Percentiles rank a stretch among this genome's conserved stretches.
phyloP scores from a whole-genome alignment of 2,113 vertebrate genomes.

The Stomatorhinus ivindoensis region DNA sequence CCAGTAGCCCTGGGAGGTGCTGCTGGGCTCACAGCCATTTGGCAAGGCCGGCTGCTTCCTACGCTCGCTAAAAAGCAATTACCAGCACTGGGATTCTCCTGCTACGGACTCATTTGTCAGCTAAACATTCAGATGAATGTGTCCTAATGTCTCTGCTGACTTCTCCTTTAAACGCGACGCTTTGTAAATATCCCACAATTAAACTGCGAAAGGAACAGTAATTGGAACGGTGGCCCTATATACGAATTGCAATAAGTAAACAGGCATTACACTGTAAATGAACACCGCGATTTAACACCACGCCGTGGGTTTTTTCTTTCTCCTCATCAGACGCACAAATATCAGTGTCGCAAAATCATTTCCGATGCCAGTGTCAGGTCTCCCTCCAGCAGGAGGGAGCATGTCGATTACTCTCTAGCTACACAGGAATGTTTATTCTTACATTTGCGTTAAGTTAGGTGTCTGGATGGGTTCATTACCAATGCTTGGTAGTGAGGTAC shows the following conservation, averaged over 20 bases:
- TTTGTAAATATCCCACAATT: constrained; percentile 26
- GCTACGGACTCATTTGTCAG: constrained; percentile 27
- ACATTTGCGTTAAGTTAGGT: not conserved
- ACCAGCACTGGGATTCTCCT: constrained; percentile 19
- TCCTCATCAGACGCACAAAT: not conserved
- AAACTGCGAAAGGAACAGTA: constrained; percentile 11
- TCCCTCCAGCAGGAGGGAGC: not conserved
- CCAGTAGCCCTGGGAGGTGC: constrained; percentile 27
- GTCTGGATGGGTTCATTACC: not conserved
- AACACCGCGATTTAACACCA: not conserved
- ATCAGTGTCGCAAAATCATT: not conserved
- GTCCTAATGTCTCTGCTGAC: constrained; percentile 30
- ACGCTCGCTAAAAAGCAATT: constrained; percentile 32
- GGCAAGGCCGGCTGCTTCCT: constrained; percentile 17
- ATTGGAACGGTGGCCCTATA: constrained; percentile 19
- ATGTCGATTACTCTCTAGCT: not conserved
- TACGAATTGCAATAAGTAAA: not conserved
- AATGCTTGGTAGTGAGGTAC: not conserved
- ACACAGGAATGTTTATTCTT: not conserved
- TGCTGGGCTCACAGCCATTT: constrained; percentile 28
- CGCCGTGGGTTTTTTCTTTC: not conserved
- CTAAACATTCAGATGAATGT: constrained; percentile 33
- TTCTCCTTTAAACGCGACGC: constrained; percentile 20
- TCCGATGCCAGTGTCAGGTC: not conserved
- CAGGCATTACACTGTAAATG: not conserved